Percentiles rank a stretch among this genome's conserved stretches.
These are phyloP conservation scores for Protosalanx chinensis DNA, from an alignment of 2,797 vertebrate genomes.

Conservation along the genomic window DNA sequence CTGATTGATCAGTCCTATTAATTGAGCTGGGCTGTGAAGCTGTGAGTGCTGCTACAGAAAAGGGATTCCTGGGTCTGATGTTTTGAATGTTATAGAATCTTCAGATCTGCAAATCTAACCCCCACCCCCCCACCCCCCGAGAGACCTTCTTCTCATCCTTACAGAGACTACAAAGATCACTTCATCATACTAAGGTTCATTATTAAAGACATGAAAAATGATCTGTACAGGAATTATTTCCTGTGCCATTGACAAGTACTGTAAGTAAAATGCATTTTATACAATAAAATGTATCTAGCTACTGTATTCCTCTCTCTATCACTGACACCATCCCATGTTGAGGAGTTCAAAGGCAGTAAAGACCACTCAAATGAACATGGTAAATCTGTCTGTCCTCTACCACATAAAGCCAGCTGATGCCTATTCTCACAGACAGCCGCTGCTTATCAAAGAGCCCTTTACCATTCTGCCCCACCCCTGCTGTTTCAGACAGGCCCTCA, in stretches of 20 bases:
- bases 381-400: background rate
- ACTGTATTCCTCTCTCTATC: too few relatives aligned
- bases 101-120: slow-evolving; percentile 7
- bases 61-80: slow-evolving; percentile 28
- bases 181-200: slow-evolving; percentile 21
- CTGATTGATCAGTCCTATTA: slow-evolving; percentile 37
- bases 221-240: slow-evolving; percentile 1
- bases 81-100: background rate
- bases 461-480: background rate
- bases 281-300: too few relatives aligned
- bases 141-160: slow-evolving; percentile 36
- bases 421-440: background rate
- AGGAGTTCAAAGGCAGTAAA: too few relatives aligned
- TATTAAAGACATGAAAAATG: slow-evolving; percentile 3
- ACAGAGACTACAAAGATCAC: slow-evolving; percentile 27
- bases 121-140: slow-evolving; percentile 19
- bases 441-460: background rate
- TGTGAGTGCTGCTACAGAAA: slow-evolving; percentile 22
- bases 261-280: background rate
- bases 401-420: background rate
- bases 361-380: too few relatives aligned
- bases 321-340: too few relatives aligned
- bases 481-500: background rate
- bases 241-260: background rate
- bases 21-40: slow-evolving; percentile 27